These are phyloP conservation scores for Ormyrus rosae DNA, from an alignment of 2,888 invertebrate species.

Conservation along the genomic window DNA sequence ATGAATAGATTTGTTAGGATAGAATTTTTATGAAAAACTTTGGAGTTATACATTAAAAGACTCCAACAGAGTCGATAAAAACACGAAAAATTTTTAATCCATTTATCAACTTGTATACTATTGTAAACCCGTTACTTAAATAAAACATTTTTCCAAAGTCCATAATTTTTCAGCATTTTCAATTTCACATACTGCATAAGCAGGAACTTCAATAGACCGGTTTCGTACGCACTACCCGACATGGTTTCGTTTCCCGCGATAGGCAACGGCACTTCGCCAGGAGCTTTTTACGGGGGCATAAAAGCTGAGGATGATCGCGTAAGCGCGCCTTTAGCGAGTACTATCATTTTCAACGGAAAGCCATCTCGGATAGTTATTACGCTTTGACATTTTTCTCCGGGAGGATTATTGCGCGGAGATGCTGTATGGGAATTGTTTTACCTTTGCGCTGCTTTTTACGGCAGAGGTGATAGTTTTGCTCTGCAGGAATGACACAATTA, in stretches of 20 bases:
- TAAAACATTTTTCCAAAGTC: too few relatives aligned
- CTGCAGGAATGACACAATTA: too few relatives aligned
- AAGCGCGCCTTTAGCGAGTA: conserved; percentile 8
- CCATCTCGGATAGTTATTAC: neutral
- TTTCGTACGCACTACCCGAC: conserved; percentile 5
- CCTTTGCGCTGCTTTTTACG: neutral
- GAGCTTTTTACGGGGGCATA: conserved; percentile 28
- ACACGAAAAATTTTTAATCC: too few relatives aligned
- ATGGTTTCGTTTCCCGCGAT: conserved; percentile 22
- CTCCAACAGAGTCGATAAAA: too few relatives aligned
- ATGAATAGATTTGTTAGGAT: too few relatives aligned
- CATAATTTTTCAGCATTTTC: too few relatives aligned
- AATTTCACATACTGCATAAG: too few relatives aligned
- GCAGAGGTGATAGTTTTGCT: too few relatives aligned
- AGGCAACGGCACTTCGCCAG: conserved; percentile 6
- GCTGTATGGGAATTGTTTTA: neutral
- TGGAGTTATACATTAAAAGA: too few relatives aligned
- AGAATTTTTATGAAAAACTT: too few relatives aligned
- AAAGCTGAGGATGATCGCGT: conserved; percentile 2
- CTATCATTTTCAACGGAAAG: conserved; percentile 1
- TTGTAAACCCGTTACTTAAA: too few relatives aligned
- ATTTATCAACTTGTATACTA: too few relatives aligned
- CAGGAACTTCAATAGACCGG: conserved; percentile 1
- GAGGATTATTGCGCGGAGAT: neutral
- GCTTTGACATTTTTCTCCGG: conserved; percentile 2